Evolutionary conservation across 1,140 invertebrate genomes (phyloP).

Genomic region (Gonatopus flavifemur): DNA sequence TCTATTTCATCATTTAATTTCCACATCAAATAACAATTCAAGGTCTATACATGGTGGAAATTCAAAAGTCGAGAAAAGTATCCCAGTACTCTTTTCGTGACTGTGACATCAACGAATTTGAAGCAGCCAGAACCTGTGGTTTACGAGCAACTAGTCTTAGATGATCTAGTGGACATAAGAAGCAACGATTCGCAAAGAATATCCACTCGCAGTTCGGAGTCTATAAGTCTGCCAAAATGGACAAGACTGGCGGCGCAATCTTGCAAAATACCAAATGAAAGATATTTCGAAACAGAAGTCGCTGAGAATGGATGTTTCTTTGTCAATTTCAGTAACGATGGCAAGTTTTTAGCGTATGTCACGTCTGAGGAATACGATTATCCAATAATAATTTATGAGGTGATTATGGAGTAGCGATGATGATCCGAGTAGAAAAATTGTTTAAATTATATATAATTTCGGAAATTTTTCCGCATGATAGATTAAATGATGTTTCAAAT

Average conservation of each 20-base stretch:
- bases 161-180: constrained; percentile 26
- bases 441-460: too few species aligned
- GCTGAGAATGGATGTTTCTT: constrained; percentile 57
- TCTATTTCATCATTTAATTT: too few species aligned
- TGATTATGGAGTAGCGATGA: constrained; percentile 18
- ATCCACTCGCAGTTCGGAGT: constrained; percentile 18
- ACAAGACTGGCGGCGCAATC: constrained; percentile 60
- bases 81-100: constrained; percentile 48
- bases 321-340: constrained; percentile 56
- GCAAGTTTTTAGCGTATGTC: constrained; percentile 60
- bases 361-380: constrained; percentile 55
- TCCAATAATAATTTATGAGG: constrained; percentile 56
- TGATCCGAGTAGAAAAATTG: neutral
- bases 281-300: constrained; percentile 46
- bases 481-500: too few species aligned
- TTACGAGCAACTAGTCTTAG: constrained; percentile 41
- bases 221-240: constrained; percentile 54
- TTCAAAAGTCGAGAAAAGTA: constrained; percentile 39
- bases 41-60: constrained; percentile 55
- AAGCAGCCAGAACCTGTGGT: constrained; percentile 46
- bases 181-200: constrained; percentile 18
- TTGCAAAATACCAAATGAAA: constrained; percentile 65
- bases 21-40: too few species aligned
- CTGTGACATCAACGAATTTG: constrained; percentile 36
- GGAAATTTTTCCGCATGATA: too few species aligned